Percentiles rank a stretch among this genome's conserved stretches.
phyloP scores from a whole-genome alignment of 2,888 invertebrate genomes.

The Nesidiocoris tenuis region DNA sequence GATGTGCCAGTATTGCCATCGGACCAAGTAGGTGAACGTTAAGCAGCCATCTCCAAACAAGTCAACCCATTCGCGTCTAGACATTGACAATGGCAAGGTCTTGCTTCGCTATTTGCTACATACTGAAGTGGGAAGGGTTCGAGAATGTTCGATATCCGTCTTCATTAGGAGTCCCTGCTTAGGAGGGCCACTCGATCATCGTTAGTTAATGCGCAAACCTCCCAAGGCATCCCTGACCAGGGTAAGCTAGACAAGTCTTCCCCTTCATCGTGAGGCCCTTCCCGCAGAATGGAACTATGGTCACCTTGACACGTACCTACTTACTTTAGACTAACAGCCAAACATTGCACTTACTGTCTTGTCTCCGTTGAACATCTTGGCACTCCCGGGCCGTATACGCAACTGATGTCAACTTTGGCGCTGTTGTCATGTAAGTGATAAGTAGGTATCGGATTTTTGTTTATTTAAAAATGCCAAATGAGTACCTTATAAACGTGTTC shows the following conservation, averaged over 20 bases:
- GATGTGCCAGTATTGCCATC: background rate
- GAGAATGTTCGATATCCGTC: conserved; percentile 33
- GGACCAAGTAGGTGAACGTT: background rate
- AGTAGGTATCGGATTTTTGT: no score
- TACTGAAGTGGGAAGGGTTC: background rate
- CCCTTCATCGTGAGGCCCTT: background rate
- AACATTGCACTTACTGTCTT: background rate
- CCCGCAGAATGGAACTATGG: background rate
- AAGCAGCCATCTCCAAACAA: background rate
- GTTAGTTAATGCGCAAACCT: conserved; percentile 20
- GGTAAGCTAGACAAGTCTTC: background rate
- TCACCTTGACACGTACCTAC: background rate
- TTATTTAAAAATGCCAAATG: no score
- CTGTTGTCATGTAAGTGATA: no score
- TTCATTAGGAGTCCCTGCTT: conserved; percentile 11
- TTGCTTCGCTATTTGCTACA: background rate
- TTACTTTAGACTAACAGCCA: background rate
- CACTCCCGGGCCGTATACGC: no score
- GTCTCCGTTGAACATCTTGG: background rate
- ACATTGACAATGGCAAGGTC: background rate
- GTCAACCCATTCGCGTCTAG: background rate
- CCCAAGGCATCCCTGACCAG: background rate
- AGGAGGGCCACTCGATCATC: conserved; percentile 37
- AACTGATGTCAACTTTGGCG: no score
- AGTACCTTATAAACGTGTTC: no score